Conservation (phyloP, 2,797 vertebrate genomes). For the Gouania willdenowi region DNA sequence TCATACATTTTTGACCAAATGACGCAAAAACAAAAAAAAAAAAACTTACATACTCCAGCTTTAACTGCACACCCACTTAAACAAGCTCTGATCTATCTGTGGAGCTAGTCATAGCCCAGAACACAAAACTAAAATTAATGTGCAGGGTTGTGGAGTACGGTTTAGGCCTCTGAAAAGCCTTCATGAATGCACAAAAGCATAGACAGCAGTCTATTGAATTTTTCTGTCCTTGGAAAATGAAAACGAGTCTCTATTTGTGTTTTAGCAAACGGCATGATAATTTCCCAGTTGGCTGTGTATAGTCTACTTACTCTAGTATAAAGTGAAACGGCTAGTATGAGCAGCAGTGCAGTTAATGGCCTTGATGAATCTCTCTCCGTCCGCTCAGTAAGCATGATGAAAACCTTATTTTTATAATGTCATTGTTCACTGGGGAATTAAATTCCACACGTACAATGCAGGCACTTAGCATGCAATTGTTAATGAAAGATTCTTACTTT, state of each 20-base stretch:
- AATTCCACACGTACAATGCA: constrained; percentile 48
- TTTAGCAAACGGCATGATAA: constrained; percentile 67
- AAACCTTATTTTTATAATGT: constrained; percentile 60
- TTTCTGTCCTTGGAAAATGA: constrained; percentile 49
- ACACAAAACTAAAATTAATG: constrained; percentile 6
- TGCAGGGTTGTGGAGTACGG: neutral
- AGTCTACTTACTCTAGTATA: constrained; percentile 64
- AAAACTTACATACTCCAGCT: no score
- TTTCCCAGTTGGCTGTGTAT: constrained; percentile 64
- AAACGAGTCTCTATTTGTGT: constrained; percentile 67
- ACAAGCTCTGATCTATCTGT: constrained; percentile 27
- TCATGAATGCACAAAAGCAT: neutral
- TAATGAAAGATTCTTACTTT: constrained; percentile 62
- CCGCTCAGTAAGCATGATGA: constrained; percentile 53
- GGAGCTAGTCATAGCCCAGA: constrained; percentile 13
- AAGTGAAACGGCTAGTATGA: constrained; percentile 51
- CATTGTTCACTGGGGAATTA: constrained; percentile 49
- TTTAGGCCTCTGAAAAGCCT: constrained; percentile 1
- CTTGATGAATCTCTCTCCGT: constrained; percentile 64
- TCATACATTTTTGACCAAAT: no score
- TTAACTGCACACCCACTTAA: constrained; percentile 23
- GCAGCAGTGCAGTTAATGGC: constrained; percentile 65
- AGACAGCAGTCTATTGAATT: constrained; percentile 22
- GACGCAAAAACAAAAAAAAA: no score
- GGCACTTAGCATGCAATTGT: constrained; percentile 54